These are phyloP conservation scores for Branchipolynoe longqiensis DNA, from an alignment of 2,888 invertebrate genomes.

Conservation along the genomic window DNA sequence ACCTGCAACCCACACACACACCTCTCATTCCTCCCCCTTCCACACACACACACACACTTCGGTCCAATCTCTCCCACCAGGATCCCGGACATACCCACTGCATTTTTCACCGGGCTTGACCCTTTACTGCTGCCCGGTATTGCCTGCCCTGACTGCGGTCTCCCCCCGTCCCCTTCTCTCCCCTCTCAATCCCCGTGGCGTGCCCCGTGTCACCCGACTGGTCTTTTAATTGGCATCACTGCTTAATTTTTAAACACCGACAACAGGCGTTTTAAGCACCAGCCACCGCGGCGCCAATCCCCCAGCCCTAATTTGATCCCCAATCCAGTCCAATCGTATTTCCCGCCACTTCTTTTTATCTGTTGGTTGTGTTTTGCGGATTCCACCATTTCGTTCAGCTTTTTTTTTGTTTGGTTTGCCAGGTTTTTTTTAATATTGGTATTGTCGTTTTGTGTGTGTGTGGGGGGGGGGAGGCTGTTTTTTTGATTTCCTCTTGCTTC, in stretches of 20 bases:
- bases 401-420: not conserved
- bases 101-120: conserved; percentile 35
- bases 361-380: not conserved
- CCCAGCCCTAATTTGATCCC: conserved; percentile 30
- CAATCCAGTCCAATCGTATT: conserved; percentile 35
- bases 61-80: too few species aligned
- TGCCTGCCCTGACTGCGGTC: not conserved
- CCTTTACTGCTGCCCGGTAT: conserved; percentile 7
- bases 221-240: conserved; percentile 20
- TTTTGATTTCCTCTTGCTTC: not conserved
- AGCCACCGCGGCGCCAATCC: not conserved
- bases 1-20: too few species aligned
- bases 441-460: not conserved
- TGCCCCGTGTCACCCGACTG: not conserved
- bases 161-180: too few species aligned
- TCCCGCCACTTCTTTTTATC: not conserved
- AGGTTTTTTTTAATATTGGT: not conserved
- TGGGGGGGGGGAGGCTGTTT: not conserved
- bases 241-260: conserved; percentile 45
- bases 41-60: too few species aligned
- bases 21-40: too few species aligned
- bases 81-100: too few species aligned
- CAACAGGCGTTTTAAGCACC: conserved; percentile 22
- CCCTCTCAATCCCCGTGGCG: too few species aligned
- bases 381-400: not conserved